These are phyloP conservation scores for Lycophotia porphyrea DNA, from an alignment of 2,888 invertebrate species.

Conservation along the genomic window DNA sequence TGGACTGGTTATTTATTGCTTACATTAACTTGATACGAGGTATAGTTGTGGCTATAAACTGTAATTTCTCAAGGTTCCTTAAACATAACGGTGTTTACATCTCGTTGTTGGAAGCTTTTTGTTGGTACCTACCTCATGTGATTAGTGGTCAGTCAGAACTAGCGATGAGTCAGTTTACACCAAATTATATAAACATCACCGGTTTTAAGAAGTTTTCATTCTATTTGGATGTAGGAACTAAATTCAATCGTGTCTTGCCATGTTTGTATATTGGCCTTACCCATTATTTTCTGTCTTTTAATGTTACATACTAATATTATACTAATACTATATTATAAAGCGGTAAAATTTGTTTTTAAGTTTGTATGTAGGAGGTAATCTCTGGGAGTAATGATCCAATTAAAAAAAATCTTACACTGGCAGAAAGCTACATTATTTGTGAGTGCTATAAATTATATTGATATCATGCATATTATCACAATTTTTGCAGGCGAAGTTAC, in stretches of 20 bases:
- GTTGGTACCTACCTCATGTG: conserved; percentile 6
- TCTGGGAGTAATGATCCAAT: no score
- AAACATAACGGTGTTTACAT: conserved; percentile 42
- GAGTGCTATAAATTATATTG: no score
- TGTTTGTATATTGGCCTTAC: background rate
- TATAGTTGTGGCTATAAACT: conserved; percentile 22
- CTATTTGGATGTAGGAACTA: background rate
- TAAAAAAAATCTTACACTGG: no score
- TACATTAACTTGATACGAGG: conserved; percentile 27
- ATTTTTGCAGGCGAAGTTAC: no score
- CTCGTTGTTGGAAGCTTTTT: conserved; percentile 32
- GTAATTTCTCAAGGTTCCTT: conserved; percentile 46
- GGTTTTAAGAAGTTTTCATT: background rate
- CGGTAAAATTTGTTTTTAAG: no score
- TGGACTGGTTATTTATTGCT: conserved; percentile 26
- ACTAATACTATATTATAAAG: no score
- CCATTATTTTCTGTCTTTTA: background rate
- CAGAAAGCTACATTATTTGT: no score
- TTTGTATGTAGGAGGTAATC: no score
- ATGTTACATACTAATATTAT: no score
- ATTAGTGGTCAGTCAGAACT: conserved; percentile 29
- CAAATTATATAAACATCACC: background rate
- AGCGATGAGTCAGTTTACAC: conserved; percentile 28
- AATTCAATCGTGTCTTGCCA: background rate
- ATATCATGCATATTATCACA: no score